phyloP scores from a whole-genome alignment of 2,797 vertebrate genomes.

The Tolypeutes matacus region DNA sequence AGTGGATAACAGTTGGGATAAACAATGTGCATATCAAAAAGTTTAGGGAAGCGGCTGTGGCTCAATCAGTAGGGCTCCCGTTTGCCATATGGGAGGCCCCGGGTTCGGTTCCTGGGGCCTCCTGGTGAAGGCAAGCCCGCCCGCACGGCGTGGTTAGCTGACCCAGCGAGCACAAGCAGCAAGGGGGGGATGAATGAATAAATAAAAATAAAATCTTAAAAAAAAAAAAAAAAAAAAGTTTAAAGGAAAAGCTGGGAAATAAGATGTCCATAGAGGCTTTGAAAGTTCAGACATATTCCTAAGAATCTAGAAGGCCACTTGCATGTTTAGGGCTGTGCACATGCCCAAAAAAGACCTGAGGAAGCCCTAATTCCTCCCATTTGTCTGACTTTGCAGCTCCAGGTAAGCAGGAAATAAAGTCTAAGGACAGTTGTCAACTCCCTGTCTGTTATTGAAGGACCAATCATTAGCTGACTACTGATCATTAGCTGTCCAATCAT shows the following conservation, averaged over 20 bases:
- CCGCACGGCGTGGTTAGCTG: too few species aligned
- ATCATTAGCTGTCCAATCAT: too few species aligned
- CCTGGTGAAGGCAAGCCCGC: too few species aligned
- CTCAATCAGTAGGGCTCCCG: too few species aligned
- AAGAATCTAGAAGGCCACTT: not conserved
- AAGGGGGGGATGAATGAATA: too few species aligned
- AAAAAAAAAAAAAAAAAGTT: conserved; percentile 20
- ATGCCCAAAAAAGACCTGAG: not conserved
- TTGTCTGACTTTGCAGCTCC: not conserved
- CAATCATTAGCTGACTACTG: too few species aligned
- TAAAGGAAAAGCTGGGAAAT: not conserved
- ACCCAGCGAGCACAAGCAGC: too few species aligned
- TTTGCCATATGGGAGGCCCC: too few species aligned
- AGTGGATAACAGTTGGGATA: not conserved
- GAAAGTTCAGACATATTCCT: not conserved
- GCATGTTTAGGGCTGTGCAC: not conserved
- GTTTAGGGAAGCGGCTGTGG: too few species aligned
- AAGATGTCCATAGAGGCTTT: not conserved
- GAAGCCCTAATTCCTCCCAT: not conserved
- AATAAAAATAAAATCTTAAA: too few species aligned
- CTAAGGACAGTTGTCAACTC: not conserved
- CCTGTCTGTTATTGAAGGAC: not conserved
- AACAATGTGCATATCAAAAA: not conserved
- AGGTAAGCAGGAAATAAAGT: not conserved
- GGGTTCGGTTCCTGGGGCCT: too few species aligned